Evolutionary conservation across 2,113 vertebrate species (phyloP).

Genomic region (Pardalotus punctatus): DNA sequence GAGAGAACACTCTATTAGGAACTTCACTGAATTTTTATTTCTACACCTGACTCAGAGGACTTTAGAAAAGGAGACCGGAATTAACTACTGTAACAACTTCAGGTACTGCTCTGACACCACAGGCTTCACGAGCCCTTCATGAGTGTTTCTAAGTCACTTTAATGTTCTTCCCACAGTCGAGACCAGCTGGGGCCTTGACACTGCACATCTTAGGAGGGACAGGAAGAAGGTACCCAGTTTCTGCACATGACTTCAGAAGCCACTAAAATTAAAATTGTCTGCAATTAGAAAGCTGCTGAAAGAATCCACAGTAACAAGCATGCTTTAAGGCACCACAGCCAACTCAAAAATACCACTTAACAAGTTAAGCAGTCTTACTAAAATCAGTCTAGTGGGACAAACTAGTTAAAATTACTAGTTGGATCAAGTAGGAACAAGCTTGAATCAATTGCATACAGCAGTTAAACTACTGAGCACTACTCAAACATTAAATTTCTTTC

Average conservation of each 20-base stretch:
- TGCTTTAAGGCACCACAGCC: neutral
- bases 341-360: neutral
- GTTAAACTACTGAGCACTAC: neutral
- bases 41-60: neutral
- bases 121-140: neutral
- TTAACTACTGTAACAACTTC: neutral
- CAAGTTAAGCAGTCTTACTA: neutral
- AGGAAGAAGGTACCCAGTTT: neutral
- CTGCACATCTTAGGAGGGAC: neutral
- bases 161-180: neutral
- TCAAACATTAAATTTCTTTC: neutral
- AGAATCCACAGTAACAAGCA: neutral
- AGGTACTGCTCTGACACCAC: neutral
- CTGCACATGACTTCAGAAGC: neutral
- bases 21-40: constrained; percentile 27
- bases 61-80: neutral
- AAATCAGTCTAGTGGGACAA: neutral
- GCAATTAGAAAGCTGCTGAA: neutral
- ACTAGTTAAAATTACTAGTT: neutral
- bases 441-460: neutral
- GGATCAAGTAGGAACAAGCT: neutral
- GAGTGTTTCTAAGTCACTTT: neutral
- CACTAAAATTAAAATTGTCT: neutral
- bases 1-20: neutral
- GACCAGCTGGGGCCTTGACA: neutral